Base-by-base conservation (phyloP, 1,140 invertebrate species). In the Nomia melanderi region DNA sequence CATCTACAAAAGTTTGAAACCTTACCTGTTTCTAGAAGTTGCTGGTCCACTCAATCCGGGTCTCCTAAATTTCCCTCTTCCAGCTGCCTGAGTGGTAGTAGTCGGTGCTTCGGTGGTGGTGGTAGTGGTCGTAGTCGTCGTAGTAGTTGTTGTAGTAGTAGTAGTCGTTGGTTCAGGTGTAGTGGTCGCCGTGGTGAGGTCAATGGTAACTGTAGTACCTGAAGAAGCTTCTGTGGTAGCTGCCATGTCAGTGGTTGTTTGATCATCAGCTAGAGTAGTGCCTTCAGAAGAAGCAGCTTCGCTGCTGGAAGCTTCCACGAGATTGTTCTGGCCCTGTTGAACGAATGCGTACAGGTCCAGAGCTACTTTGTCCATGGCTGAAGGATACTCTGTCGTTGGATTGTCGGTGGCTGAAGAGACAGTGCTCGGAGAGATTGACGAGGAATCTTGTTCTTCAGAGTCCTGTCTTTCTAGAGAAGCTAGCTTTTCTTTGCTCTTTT, bases 331-430 rank as follows among this genome's bases (percentile, higher is more conserved):
- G n/a, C 95, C 95, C 84, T 94, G 93, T 53, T 93, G 92, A 17
- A 96, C 91, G 81, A 96, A 95, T 0, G 96, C 96, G 80, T 97
- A 97, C 23, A 97, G 89, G 85, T 97, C 96, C 20, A 96, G 91
- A 17, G 96, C 96, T 0, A 96, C 96, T 91, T 97, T 96, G 83
- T 96, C 95, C 95, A 96, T 96, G 0, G 93, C 93, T 3, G 94
- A 93, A 0, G 90, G 86, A 74, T 89, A 88, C 71, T 89, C 86
- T 81, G 94, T 95, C 1, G 93, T 94, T 3, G 94, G 93, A 54
- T 93, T 93, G 23, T 95, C 95, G 0, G 94, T 95, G 0, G 94
- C 95, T 1, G 85, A 86, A 0, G 65, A 67, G 57, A 82, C 85
- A 1, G 78, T 75, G 8, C 41, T 69, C 0, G 83, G 74, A 2